A percentile compares a stretch with the other conserved stretches of the same genome.
phyloP scores from a whole-genome alignment of 2,113 vertebrate genomes.

The Sciurus niger region DNA sequence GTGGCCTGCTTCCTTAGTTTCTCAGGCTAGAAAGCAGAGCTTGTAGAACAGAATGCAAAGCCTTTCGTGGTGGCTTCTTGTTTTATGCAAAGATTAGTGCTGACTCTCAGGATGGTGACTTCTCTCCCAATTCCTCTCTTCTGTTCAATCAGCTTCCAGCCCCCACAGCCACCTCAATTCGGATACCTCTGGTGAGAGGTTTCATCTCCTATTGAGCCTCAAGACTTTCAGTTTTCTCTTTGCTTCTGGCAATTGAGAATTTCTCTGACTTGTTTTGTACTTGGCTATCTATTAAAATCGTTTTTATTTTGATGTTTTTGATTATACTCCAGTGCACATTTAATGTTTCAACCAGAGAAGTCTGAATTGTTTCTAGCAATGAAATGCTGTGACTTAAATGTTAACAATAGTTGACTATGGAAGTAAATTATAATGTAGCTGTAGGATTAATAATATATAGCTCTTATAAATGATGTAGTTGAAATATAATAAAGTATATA shows the following conservation, averaged over 20 bases:
- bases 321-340: neutral
- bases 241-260: neutral
- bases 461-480: constrained; percentile 24
- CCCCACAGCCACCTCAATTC: neutral
- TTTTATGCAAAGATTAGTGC: constrained; percentile 8
- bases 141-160: neutral
- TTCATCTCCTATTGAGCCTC: neutral
- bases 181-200: neutral
- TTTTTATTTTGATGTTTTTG: constrained; percentile 23
- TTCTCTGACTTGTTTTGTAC: neutral
- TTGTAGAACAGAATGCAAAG: neutral
- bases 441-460: neutral
- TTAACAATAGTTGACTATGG: neutral
- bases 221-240: neutral
- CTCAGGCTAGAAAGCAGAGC: neutral
- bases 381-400: constrained; percentile 15
- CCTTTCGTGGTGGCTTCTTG: neutral
- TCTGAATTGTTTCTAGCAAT: constrained; percentile 15
- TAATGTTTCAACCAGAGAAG: neutral
- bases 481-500: constrained; percentile 3
- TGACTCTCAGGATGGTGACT: neutral
- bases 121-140: neutral
- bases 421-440: constrained; percentile 41
- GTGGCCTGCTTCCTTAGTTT: neutral
- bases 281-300: neutral